These are phyloP conservation scores for Mechanitis messenoides DNA, from an alignment of 2,888 invertebrate species.

Conservation along the genomic window DNA sequence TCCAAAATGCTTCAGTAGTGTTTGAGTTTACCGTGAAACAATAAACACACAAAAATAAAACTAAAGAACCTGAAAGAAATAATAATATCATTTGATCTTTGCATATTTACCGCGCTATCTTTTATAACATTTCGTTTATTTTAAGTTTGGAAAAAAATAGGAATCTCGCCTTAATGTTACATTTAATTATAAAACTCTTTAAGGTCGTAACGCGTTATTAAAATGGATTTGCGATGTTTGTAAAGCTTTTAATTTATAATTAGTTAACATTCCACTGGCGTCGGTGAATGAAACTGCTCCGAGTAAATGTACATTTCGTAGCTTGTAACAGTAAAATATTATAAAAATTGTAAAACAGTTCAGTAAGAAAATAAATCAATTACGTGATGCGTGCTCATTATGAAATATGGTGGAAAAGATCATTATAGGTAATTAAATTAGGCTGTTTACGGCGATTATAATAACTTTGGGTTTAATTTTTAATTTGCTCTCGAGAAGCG, in stretches of 20 bases:
- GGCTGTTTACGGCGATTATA: constrained; percentile 28
- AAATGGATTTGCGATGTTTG: not conserved
- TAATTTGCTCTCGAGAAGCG: no score
- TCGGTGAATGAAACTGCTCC: constrained; percentile 12
- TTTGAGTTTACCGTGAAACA: no score
- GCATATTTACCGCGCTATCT: no score
- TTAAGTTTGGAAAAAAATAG: no score
- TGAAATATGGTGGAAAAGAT: constrained; percentile 31
- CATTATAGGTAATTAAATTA: constrained; percentile 34
- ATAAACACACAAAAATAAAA: no score
- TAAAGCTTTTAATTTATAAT: constrained; percentile 1
- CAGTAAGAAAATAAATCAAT: constrained; percentile 44
- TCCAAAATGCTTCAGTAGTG: no score
- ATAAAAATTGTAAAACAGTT: constrained; percentile 16
- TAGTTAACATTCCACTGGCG: constrained; percentile 20
- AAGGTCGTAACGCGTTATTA: no score
- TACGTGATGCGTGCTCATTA: constrained; percentile 39
- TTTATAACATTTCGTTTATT: no score
- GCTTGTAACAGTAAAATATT: constrained; percentile 7
- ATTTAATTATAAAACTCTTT: no score
- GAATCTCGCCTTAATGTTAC: no score
- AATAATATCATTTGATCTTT: no score
- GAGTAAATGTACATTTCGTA: not conserved
- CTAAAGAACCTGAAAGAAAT: no score
- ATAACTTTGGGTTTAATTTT: constrained; percentile 16